Conservation (phyloP, 2,888 invertebrate species). For the Nipponacmea schrenckii region DNA sequence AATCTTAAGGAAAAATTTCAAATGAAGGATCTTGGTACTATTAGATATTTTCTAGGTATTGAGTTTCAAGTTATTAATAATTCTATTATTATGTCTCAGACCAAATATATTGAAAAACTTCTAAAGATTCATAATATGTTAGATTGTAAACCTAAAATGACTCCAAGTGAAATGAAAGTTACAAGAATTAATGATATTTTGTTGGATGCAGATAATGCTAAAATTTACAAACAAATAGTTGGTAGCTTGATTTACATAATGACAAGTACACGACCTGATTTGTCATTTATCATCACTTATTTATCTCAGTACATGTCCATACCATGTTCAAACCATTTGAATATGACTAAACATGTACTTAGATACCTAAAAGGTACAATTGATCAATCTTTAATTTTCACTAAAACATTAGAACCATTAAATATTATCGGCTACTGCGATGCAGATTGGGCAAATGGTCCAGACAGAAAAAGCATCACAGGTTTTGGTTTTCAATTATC, state of each 20-base stretch:
- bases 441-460: constrained; percentile 19
- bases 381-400: constrained; percentile 7
- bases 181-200: neutral
- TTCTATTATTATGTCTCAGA: constrained; percentile 14
- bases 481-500: constrained; percentile 20
- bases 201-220: neutral
- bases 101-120: constrained; percentile 17
- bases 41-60: constrained; percentile 27
- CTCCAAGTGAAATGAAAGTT: constrained; percentile 19
- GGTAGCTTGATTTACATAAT: constrained; percentile 26
- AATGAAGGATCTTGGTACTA: constrained; percentile 31
- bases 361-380: constrained; percentile 17
- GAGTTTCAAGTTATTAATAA: constrained; percentile 18
- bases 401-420: constrained; percentile 3
- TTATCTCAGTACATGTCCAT: constrained; percentile 28
- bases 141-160: constrained; percentile 25
- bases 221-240: constrained; percentile 10
- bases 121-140: constrained; percentile 16
- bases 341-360: neutral
- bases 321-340: constrained; percentile 2
- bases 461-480: constrained; percentile 17
- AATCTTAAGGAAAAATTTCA: constrained; percentile 18
- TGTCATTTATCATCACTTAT: constrained; percentile 21
- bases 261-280: constrained; percentile 26
- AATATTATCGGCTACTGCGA: constrained; percentile 12